Percentiles rank a stretch among this genome's conserved stretches.
phyloP scores from a whole-genome alignment of 2,888 invertebrate species.

The Volucella inflata region DNA sequence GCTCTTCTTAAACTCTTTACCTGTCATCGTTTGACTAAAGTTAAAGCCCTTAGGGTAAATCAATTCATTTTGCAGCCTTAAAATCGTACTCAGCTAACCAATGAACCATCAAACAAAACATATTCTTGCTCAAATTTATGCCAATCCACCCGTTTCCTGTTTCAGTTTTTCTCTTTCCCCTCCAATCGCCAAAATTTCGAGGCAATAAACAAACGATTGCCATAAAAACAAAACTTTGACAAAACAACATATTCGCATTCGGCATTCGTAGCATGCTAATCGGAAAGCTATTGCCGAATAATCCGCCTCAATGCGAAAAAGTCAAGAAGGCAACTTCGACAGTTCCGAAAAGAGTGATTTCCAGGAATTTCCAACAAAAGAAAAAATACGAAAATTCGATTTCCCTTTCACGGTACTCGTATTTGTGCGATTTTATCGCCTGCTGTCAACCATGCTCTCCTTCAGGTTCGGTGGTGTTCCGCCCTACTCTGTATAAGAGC shows the following conservation, averaged over 20 bases:
- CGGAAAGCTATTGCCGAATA: slow-evolving; percentile 44
- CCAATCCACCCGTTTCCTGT: slow-evolving; percentile 15
- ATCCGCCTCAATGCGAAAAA: slow-evolving; percentile 46
- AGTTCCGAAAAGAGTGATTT: slow-evolving; percentile 1
- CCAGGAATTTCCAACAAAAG: slow-evolving; percentile 4
- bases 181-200: neutral
- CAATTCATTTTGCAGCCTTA: slow-evolving; percentile 27
- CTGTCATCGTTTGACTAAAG: too few relatives aligned
- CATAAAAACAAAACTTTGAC: slow-evolving; percentile 41
- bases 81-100: slow-evolving; percentile 45
- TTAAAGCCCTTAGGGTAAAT: neutral
- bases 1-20: neutral
- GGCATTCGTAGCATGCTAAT: slow-evolving; percentile 47
- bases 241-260: slow-evolving; percentile 31
- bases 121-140: slow-evolving; percentile 34
- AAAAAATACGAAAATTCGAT: slow-evolving; percentile 46
- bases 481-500: slow-evolving; percentile 20
- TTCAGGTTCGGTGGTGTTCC: neutral
- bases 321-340: slow-evolving; percentile 25
- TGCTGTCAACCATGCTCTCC: slow-evolving; percentile 43
- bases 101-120: slow-evolving; percentile 31
- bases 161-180: neutral
- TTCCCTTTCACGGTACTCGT: slow-evolving; percentile 41
- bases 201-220: slow-evolving; percentile 68
- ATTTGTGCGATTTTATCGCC: slow-evolving; percentile 46